Conservation (phyloP, 2,113 vertebrate genomes). For the Elgaria multicarinata region DNA sequence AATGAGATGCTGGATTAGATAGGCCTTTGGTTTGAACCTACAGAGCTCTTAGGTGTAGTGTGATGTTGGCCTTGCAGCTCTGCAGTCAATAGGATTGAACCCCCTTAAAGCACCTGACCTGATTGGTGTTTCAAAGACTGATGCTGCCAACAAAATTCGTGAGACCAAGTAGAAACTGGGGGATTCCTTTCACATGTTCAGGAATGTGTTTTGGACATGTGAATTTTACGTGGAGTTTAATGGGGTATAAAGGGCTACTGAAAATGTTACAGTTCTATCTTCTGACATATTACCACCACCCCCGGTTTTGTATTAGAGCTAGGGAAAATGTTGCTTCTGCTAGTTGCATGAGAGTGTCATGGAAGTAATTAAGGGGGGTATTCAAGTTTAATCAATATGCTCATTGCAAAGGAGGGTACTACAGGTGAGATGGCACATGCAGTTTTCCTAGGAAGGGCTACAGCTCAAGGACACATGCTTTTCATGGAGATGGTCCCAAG, state of each 20-base stretch:
- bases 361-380: neutral
- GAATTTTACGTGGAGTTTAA: no score
- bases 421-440: no score
- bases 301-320: neutral
- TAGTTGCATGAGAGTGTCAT: neutral
- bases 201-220: neutral
- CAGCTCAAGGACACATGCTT: no score
- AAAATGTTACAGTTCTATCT: neutral
- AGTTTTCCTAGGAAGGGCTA: no score
- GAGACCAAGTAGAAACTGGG: neutral
- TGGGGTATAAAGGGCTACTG: neutral
- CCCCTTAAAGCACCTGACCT: neutral
- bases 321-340: neutral
- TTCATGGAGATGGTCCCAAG: no score
- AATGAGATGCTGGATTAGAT: no score
- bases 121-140: neutral
- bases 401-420: no score
- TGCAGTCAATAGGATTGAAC: neutral
- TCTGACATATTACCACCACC: no score
- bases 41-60: no score
- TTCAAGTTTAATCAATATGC: no score
- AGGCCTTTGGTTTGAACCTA: no score
- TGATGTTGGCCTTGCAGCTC: no score
- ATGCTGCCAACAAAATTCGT: neutral
- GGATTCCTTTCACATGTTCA: neutral